Evolutionary conservation across 1,140 invertebrate species (phyloP).

Genomic region (Drosophila santomea): DNA sequence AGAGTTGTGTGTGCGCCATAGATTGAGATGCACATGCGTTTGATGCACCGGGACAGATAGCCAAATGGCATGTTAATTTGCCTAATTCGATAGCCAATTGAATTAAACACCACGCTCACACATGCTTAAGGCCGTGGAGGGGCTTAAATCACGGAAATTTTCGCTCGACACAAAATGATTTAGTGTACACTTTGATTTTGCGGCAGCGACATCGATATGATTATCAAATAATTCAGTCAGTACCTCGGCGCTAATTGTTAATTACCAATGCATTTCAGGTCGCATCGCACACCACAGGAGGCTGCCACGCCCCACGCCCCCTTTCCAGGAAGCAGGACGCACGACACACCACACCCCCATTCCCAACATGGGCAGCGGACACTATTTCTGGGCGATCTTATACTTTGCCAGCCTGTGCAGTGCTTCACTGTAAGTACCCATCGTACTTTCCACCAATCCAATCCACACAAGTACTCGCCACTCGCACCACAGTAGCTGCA

Average conservation of each 20-base stretch:
- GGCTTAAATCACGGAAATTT: constrained; percentile 12
- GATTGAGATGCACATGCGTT: constrained; percentile 28
- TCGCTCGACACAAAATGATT: constrained; percentile 10
- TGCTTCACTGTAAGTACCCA: constrained; percentile 84
- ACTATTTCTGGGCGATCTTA: constrained; percentile 84
- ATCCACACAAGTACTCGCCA: constrained; percentile 16
- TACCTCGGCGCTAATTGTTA: constrained; percentile 7
- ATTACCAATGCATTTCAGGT: constrained; percentile 7
- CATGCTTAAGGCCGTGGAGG: neutral
- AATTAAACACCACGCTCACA: constrained; percentile 23
- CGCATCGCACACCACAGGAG: constrained; percentile 19
- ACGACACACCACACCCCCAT: constrained; percentile 9
- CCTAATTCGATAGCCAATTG: constrained; percentile 53
- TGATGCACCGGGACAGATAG: constrained; percentile 26
- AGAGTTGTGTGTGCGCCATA: neutral
- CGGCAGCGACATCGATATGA: neutral
- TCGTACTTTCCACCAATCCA: neutral
- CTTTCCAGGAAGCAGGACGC: constrained; percentile 20
- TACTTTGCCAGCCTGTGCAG: constrained; percentile 85
- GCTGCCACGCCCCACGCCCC: constrained; percentile 22
- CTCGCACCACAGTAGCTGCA: constrained; percentile 53
- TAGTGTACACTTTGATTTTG: constrained; percentile 22
- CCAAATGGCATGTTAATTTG: constrained; percentile 55
- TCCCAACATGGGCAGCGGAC: constrained; percentile 79
- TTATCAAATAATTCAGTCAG: constrained; percentile 5